Evolutionary conservation across 2,888 invertebrate species (phyloP), one percentile per base, ranked within the genome.

Genomic region (Ormia ochracea): DNA sequence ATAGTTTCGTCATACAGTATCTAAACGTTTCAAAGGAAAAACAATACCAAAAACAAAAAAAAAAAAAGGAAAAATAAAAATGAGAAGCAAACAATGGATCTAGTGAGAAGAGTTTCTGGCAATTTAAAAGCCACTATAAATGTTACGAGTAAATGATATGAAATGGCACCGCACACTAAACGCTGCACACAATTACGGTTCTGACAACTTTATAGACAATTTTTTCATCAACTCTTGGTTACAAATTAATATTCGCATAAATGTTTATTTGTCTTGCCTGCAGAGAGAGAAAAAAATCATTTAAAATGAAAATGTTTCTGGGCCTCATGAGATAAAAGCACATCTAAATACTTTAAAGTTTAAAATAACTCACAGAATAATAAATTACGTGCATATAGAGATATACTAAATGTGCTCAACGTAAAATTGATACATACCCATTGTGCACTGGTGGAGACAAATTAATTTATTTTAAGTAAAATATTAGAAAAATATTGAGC

Each of bases 121-220:
- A 31, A 58, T 48, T 43, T 28, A 33, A 56, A 54, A 26, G 12
- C 21, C 43, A 33, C 17, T 36, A 31, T 26, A 17, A 36, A 9
- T 21, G 14, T 45, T 33, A 12, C 10, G 19, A 41, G 12, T 28
- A 52, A 66, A 31, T 70, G 41, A 50, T 36, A 69, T 52, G 6
- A 50, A 72, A 72, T 41, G 17, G 33, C n/a, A 65, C 52, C 66
- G 45, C 38, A 33, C 33, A 28, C 41, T 52, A 38, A 31, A 33
- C 33, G 19, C 41, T 52, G 28, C 38, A 50, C 28, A 65, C 79
- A 72, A 66, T 66, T 75, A 75, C 38, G 59, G 48, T 50, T 75
- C 54, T 79, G 70, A 80, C 72, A 80, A 76, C 75, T 75, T 76
- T 61, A 76, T 80, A 68, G 66, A 38, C 14, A 72, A 68, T 58